Percentiles rank a stretch among this genome's conserved stretches.
Evolutionary conservation across 1,140 invertebrate species (phyloP).

Genomic region (Mizuhopecten yessoensis): DNA sequence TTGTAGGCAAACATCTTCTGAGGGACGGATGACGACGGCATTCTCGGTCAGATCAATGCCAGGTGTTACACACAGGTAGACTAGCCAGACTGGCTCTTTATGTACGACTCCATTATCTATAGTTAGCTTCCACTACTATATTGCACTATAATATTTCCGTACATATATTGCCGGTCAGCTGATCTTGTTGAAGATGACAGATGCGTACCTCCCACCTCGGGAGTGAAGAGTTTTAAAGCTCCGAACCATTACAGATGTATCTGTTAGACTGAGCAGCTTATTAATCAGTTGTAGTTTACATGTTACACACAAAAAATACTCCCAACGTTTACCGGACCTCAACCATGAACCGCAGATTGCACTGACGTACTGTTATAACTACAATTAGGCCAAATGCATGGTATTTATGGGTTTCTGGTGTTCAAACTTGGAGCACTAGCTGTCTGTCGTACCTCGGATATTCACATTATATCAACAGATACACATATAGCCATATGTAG

Average conservation of each 20-base stretch:
- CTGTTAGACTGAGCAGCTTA: conserved; percentile 1
- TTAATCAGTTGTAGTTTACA: not conserved
- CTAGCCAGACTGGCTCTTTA: not conserved
- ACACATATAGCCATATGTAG: not conserved
- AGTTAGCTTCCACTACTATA: not conserved
- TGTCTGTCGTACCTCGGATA: conserved; percentile 21
- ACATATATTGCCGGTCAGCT: not conserved
- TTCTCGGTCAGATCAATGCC: not conserved
- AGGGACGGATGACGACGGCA: not conserved
- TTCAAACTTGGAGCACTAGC: not conserved
- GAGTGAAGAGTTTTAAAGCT: not conserved
- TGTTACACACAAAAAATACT: not conserved
- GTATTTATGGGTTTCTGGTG: not conserved
- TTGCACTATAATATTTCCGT: too few relatives aligned
- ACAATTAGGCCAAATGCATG: conserved; percentile 33
- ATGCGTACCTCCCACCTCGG: not conserved
- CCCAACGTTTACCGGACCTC: not conserved
- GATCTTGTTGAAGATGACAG: not conserved
- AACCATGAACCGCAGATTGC: conserved; percentile 31
- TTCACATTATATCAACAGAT: not conserved
- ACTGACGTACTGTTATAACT: conserved; percentile 9
- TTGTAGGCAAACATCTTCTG: conserved; percentile 32
- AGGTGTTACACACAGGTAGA: conserved; percentile 24
- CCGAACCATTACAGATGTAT: conserved; percentile 9
- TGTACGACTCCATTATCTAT: not conserved